Conservation (phyloP, 1,140 invertebrate species). For the Drosophila parvula region DNA sequence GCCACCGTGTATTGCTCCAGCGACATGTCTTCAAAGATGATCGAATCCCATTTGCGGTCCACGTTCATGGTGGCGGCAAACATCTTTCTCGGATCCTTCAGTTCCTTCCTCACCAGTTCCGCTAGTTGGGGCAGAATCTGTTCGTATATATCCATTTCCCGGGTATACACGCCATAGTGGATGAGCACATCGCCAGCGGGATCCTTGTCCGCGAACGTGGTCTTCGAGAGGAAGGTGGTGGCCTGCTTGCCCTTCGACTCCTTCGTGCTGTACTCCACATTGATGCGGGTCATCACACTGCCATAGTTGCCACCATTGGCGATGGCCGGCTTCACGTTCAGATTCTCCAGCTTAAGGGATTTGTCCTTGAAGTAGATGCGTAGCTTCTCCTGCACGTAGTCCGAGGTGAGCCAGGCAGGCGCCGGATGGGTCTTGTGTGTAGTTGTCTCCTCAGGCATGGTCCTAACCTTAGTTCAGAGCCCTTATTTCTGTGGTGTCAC, state of each 20-base stretch:
- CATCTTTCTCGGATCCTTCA: constrained; percentile 61
- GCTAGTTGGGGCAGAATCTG: constrained; percentile 61
- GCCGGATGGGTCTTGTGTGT: constrained; percentile 29
- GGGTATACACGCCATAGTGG: constrained; percentile 57
- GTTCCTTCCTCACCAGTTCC: constrained; percentile 38
- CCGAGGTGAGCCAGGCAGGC: constrained; percentile 64
- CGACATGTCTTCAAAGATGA: constrained; percentile 82
- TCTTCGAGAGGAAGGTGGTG: constrained; percentile 63
- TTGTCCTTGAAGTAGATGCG: constrained; percentile 55
- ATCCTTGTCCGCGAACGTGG: constrained; percentile 58
- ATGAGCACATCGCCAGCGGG: constrained; percentile 49
- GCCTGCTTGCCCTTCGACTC: constrained; percentile 3
- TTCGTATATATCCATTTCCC: constrained; percentile 74
- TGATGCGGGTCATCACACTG: constrained; percentile 69
- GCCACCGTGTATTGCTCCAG: constrained; percentile 85
- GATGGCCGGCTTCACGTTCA: constrained; percentile 50
- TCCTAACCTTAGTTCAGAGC: neutral
- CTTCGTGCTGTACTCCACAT: constrained; percentile 37
- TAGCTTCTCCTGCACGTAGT: constrained; percentile 64
- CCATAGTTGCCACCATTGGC: constrained; percentile 75
- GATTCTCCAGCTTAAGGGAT: constrained; percentile 41
- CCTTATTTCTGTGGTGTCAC: neutral
- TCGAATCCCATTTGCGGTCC: constrained; percentile 54
- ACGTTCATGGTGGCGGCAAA: constrained; percentile 72
- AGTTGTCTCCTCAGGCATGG: constrained; percentile 33